phyloP scores from a whole-genome alignment of 2,888 invertebrate genomes.

The Apotomis turbidana region DNA sequence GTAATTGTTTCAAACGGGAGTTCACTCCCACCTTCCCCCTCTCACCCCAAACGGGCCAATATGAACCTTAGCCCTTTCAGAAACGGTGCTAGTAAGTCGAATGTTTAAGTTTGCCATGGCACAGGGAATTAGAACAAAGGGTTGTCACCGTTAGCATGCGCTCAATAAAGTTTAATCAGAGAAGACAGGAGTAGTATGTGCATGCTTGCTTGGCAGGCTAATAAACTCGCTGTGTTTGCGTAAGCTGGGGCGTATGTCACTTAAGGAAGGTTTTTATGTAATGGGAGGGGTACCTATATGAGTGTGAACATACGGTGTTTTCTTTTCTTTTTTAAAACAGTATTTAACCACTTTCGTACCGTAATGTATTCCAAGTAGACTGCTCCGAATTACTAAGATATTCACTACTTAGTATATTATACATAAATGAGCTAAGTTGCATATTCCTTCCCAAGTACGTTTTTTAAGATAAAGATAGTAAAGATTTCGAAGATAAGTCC shows the following conservation, averaged over 20 bases:
- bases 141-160: constrained; percentile 66
- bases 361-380: too few relatives aligned
- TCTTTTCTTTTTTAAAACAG: not conserved
- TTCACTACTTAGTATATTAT: too few relatives aligned
- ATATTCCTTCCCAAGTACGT: too few relatives aligned
- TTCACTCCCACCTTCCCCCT: constrained; percentile 46
- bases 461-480: too few relatives aligned
- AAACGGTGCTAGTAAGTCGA: not conserved
- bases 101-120: constrained; percentile 51
- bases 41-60: not conserved
- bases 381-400: too few relatives aligned
- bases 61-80: not conserved
- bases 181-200: constrained; percentile 52
- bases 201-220: constrained; percentile 33
- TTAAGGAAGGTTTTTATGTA: constrained; percentile 28
- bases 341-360: too few relatives aligned
- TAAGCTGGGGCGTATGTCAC: constrained; percentile 31
- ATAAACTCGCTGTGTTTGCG: constrained; percentile 37
- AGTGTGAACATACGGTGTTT: not conserved
- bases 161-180: constrained; percentile 74
- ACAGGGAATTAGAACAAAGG: constrained; percentile 71
- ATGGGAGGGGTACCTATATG: not conserved
- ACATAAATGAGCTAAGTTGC: too few relatives aligned
- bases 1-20: constrained; percentile 66
- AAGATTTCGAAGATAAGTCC: too few relatives aligned